Evolutionary conservation across 2,797 vertebrate species (phyloP).

Genomic region (Coccyzus lansbergi): DNA sequence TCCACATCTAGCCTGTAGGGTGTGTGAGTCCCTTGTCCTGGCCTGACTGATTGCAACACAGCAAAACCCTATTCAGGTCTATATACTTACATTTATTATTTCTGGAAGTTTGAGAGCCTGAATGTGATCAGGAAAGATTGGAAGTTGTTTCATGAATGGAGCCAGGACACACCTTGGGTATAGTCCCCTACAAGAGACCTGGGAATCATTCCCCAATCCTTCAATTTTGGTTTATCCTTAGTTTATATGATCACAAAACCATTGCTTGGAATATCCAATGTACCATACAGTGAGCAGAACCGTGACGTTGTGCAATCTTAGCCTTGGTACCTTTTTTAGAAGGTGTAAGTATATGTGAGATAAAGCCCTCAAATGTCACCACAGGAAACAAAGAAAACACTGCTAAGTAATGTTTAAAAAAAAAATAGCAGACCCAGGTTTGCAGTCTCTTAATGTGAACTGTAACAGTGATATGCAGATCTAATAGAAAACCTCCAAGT

Average conservation of each 20-base stretch:
- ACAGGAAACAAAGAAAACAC: background rate
- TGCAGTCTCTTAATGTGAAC: background rate
- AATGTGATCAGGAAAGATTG: background rate
- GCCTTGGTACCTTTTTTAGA: background rate
- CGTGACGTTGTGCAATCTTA: background rate
- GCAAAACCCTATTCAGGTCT: background rate
- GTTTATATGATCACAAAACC: background rate
- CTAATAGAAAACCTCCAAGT: background rate
- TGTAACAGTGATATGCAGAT: background rate
- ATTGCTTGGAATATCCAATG: background rate
- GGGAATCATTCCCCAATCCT: background rate
- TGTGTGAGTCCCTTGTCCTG: background rate
- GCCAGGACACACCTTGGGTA: background rate
- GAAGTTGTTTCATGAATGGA: background rate
- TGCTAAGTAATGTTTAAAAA: background rate
- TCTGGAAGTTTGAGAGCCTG: background rate
- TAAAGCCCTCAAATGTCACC: background rate
- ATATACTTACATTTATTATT: background rate
- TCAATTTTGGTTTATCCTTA: background rate
- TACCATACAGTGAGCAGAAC: background rate
- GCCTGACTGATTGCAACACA: background rate
- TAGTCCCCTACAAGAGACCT: background rate
- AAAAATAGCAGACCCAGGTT: background rate
- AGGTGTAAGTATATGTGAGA: fast-evolving
- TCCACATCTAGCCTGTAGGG: background rate